These are phyloP conservation scores for Anneissia japonica DNA, from an alignment of 35 echinoderm and acorn worm species.

Conservation along the genomic window DNA sequence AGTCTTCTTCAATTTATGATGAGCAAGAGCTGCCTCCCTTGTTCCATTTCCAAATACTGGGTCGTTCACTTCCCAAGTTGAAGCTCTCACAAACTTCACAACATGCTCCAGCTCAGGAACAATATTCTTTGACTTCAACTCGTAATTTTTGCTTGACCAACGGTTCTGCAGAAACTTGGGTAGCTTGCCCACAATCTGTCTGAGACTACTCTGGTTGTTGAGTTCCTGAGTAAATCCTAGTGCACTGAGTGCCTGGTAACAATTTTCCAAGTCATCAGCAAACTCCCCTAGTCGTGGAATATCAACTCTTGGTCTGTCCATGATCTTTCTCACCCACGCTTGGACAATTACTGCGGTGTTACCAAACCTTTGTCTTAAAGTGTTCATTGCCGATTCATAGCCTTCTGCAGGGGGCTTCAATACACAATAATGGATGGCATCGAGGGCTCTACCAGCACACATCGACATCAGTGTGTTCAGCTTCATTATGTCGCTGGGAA, in stretches of 20 bases:
- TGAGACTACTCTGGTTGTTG: slow-evolving; percentile 12
- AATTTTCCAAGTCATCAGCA: slow-evolving; percentile 21
- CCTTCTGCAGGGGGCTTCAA: background rate
- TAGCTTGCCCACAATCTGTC: background rate
- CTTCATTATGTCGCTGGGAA: background rate
- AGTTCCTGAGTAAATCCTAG: slow-evolving; percentile 10
- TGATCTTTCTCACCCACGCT: slow-evolving; percentile 10
- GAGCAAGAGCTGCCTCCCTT: no score
- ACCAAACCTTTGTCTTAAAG: background rate
- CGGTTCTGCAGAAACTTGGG: background rate
- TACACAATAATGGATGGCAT: background rate
- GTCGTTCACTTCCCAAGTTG: slow-evolving; percentile 16
- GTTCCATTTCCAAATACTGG: slow-evolving; percentile 14
- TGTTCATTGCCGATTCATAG: background rate
- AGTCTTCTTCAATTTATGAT: no score
- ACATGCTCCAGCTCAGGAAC: background rate
- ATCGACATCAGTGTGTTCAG: background rate
- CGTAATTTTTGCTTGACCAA: slow-evolving; percentile 3
- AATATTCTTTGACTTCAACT: background rate
- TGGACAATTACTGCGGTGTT: slow-evolving; percentile 21
- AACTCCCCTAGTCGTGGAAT: background rate
- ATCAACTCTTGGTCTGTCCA: background rate
- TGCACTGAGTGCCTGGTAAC: slow-evolving; percentile 2
- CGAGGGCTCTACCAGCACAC: background rate
- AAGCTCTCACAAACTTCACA: slow-evolving; percentile 15